These are phyloP conservation scores for Cryptotis parvus DNA, from an alignment of 2,113 vertebrate genomes.

Conservation along the genomic window DNA sequence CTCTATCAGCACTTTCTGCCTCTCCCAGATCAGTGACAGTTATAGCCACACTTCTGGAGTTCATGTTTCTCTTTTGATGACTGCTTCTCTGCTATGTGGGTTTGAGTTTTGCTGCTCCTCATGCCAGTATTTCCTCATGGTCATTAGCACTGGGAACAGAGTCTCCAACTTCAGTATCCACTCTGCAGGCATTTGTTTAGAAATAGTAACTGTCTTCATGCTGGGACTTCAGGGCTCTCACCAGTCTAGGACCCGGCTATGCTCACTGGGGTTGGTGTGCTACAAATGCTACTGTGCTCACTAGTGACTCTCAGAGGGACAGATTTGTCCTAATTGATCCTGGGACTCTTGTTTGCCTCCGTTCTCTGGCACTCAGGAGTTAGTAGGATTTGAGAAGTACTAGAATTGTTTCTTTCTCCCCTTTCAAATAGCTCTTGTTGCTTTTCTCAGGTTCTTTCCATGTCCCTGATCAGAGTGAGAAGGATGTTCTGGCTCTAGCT, in stretches of 20 bases:
- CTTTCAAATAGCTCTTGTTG: not conserved
- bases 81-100: not conserved
- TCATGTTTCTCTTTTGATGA: not conserved
- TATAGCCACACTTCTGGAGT: not conserved
- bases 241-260: no score
- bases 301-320: accelerated
- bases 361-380: not conserved
- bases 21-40: not conserved
- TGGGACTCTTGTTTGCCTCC: not conserved
- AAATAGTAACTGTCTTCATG: not conserved
- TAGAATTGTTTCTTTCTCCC: not conserved
- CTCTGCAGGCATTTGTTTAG: not conserved
- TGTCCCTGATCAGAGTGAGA: not conserved
- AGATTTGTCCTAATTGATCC: not conserved
- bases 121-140: not conserved
- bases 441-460: not conserved
- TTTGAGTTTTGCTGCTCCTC: not conserved
- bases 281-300: not conserved
- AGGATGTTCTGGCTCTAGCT: not conserved
- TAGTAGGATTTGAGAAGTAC: not conserved
- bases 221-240: not conserved
- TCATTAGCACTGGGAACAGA: not conserved
- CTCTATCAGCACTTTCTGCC: not conserved
- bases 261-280: not conserved
- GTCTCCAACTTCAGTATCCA: not conserved